These are phyloP conservation scores for Drosophila sordidapex DNA, from an alignment of 2,888 invertebrate species.

Conservation along the genomic window DNA sequence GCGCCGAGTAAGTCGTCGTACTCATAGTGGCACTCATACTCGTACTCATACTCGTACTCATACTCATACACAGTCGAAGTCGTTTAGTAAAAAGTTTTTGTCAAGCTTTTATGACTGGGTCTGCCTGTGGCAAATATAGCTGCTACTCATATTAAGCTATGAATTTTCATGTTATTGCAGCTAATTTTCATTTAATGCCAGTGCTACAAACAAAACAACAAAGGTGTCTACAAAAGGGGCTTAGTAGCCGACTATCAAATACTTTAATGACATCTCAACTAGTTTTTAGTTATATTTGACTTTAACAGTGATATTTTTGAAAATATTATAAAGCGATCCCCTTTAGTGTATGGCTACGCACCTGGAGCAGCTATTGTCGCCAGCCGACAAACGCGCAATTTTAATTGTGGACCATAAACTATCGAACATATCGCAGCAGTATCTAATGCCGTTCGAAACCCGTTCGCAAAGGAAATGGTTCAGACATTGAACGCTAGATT, in stretches of 20 bases:
- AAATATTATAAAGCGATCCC: not conserved
- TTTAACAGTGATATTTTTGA: not conserved
- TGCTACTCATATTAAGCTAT: constrained; percentile 70
- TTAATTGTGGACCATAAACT: constrained; percentile 77
- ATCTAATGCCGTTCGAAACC: constrained; percentile 74
- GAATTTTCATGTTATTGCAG: constrained; percentile 78
- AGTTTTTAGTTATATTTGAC: not conserved
- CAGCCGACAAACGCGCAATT: constrained; percentile 52
- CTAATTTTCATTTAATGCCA: constrained; percentile 75
- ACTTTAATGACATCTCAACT: no score
- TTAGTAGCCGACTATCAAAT: fast-evolving
- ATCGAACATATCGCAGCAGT: constrained; percentile 65
- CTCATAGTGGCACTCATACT: constrained; percentile 4
- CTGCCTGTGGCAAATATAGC: constrained; percentile 44
- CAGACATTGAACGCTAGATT: constrained; percentile 70
- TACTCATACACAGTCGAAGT: not conserved
- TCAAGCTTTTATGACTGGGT: constrained; percentile 22
- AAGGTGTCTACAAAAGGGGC: constrained; percentile 7
- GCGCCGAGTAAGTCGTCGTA: constrained; percentile 27
- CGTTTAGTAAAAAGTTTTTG: constrained; percentile 57
- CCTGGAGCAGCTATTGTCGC: constrained; percentile 15
- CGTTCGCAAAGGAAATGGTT: constrained; percentile 73
- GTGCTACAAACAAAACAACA: constrained; percentile 22
- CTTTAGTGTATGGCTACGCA: constrained; percentile 10
- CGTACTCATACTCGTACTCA: not conserved